A percentile compares a stretch with the other conserved stretches of the same genome.
These are phyloP conservation scores for Eupithecia dodoneata DNA, from an alignment of 2,888 invertebrate genomes.

Conservation along the genomic window DNA sequence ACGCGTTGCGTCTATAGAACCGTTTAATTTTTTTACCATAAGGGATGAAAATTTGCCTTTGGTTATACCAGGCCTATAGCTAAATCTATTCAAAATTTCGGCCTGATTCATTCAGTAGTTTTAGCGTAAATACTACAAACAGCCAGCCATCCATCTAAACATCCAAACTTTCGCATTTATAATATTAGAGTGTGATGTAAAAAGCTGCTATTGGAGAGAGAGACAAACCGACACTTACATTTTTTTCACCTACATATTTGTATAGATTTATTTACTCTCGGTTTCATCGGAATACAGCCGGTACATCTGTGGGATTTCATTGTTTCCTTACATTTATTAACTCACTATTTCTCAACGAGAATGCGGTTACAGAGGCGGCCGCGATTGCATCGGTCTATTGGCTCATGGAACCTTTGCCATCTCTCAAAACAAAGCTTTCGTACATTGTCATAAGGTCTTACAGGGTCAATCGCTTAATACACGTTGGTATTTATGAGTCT, in stretches of 20 bases:
- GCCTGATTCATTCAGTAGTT: no score
- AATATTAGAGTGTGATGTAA: not conserved
- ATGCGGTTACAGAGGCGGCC: conserved; percentile 50
- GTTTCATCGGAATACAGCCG: conserved; percentile 50
- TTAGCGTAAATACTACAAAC: no score
- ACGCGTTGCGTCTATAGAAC: no score
- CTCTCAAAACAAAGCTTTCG: conserved; percentile 43
- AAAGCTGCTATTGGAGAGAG: not conserved
- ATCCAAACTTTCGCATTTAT: no score
- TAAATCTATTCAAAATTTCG: no score
- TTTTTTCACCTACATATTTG: not conserved
- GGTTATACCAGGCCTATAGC: no score
- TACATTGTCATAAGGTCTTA: conserved; percentile 35
- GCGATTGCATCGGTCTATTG: conserved; percentile 49
- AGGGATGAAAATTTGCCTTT: no score
- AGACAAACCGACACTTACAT: not conserved
- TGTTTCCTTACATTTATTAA: conserved; percentile 54
- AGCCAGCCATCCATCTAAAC: no score
- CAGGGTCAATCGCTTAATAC: conserved; percentile 18
- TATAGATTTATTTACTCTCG: conserved; percentile 34
- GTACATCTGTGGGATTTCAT: conserved; percentile 51
- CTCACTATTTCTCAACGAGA: conserved; percentile 54
- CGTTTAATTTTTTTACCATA: no score
- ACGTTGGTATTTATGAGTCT: conserved; percentile 33
- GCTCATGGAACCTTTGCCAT: conserved; percentile 43